These are phyloP conservation scores for Aelia acuminata DNA, from an alignment of 2,888 invertebrate species.

Conservation along the genomic window DNA sequence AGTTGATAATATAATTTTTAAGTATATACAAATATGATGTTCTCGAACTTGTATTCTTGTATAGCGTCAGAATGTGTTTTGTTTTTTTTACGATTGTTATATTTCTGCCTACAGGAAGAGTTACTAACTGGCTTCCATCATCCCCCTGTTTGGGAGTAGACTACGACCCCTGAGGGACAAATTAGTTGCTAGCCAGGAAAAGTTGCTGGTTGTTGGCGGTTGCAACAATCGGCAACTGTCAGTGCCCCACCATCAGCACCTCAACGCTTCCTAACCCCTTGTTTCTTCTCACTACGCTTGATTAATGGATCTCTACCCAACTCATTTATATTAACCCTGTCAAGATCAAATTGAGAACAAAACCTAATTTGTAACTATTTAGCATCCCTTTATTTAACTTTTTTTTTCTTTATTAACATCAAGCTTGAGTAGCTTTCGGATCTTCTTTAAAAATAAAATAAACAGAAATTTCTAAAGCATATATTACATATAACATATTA, in stretches of 20 bases:
- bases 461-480: no score
- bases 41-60: no score
- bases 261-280: not conserved
- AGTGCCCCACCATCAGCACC: not conserved
- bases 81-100: no score
- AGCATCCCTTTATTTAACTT: not conserved
- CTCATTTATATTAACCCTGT: slow-evolving; percentile 31
- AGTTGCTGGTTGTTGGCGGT: not conserved
- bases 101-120: not conserved
- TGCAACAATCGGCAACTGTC: not conserved
- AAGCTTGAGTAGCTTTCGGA: no score
- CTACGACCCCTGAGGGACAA: not conserved
- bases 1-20: no score
- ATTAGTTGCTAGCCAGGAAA: slow-evolving; percentile 1
- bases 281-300: not conserved
- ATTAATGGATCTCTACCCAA: slow-evolving; percentile 19
- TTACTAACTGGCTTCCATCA: no score
- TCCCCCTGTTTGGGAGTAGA: no score
- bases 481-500: no score
- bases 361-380: slow-evolving; percentile 23
- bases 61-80: no score
- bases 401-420: no score
- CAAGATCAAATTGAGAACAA: slow-evolving; percentile 35
- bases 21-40: no score
- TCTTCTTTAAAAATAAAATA: no score